These are phyloP conservation scores for Etheostoma perlongum DNA, from an alignment of 2,797 vertebrate genomes.

Conservation along the genomic window DNA sequence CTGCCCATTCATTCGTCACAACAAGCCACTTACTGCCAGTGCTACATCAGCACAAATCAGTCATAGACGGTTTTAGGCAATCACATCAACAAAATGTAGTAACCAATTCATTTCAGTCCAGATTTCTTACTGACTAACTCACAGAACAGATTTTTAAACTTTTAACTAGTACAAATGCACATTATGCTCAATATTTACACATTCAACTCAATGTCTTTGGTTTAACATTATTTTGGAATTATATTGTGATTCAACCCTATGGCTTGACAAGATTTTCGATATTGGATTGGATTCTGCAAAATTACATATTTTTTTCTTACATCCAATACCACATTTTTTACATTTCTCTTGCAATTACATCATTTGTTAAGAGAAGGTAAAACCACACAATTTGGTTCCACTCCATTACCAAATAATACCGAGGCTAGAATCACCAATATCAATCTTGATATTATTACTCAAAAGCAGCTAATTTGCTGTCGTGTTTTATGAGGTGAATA, in stretches of 20 bases:
- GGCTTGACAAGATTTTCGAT: background rate
- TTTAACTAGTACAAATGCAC: background rate
- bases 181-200: background rate
- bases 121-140: background rate
- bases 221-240: background rate
- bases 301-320: background rate
- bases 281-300: background rate
- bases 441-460: background rate
- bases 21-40: constrained; percentile 21
- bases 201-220: background rate
- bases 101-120: background rate
- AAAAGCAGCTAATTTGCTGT: background rate
- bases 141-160: background rate
- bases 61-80: background rate
- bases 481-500: background rate
- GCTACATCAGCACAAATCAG: constrained; percentile 35
- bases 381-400: background rate
- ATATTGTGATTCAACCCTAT: background rate
- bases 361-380: background rate
- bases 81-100: background rate
- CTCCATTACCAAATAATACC: background rate
- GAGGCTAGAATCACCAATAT: background rate
- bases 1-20: constrained; percentile 32
- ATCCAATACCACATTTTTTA: background rate
- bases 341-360: background rate